Percentiles rank a stretch among this genome's conserved stretches.
These are phyloP conservation scores for Hycleus phaleratus DNA, from an alignment of 1,140 invertebrate species.

Conservation along the genomic window DNA sequence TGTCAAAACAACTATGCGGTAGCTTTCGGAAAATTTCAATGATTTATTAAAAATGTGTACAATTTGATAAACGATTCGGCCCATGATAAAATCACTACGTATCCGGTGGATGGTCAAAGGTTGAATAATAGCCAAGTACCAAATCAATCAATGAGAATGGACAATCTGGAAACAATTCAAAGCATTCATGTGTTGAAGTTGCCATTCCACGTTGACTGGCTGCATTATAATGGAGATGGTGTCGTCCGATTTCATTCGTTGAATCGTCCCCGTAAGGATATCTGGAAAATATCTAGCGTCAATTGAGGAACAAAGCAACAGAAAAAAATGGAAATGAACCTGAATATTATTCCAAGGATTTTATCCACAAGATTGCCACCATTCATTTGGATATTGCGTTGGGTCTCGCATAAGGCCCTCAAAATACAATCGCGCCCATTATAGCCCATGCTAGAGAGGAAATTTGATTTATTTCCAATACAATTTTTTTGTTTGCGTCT, in stretches of 20 bases:
- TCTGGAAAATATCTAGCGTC: not conserved
- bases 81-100: no score
- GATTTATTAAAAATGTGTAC: no score
- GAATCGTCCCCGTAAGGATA: conserved; percentile 1
- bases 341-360: conserved; percentile 8
- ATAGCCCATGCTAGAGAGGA: conserved; percentile 44
- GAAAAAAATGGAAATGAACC: not conserved
- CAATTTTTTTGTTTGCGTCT: no score
- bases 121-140: conserved; percentile 7
- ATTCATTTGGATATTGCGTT: conserved; percentile 44
- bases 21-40: no score
- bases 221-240: conserved; percentile 1
- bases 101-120: no score
- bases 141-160: conserved; percentile 13
- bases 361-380: conserved; percentile 1
- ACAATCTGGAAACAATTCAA: conserved; percentile 7
- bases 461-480: not conserved
- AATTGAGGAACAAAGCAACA: not conserved
- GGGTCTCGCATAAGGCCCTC: conserved; percentile 64
- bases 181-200: not conserved
- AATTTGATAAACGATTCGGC: not conserved
- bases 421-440: conserved; percentile 61
- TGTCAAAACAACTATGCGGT: no score
- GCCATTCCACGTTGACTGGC: not conserved
- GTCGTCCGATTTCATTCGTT: not conserved